Percentiles rank a stretch among this genome's conserved stretches.
Conservation (phyloP, 2,113 vertebrate genomes). For the Pterophyllum scalare region DNA sequence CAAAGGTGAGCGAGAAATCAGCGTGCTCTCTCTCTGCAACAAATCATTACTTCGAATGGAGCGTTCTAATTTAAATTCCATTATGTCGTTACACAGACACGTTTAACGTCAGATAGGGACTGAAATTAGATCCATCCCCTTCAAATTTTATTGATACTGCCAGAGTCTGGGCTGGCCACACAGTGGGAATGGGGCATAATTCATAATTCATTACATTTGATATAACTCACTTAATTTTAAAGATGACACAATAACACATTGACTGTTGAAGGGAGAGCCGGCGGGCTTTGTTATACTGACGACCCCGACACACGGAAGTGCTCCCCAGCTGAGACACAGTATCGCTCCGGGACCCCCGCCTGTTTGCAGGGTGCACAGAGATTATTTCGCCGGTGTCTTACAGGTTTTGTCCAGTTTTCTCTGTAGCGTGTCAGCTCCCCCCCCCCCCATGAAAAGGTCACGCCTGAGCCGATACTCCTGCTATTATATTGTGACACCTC, state of each 20-base stretch:
- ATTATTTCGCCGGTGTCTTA: not conserved
- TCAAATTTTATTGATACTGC: slow-evolving; percentile 60
- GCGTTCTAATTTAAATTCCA: slow-evolving; percentile 64
- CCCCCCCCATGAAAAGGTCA: slow-evolving; percentile 57
- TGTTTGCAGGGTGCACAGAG: not conserved
- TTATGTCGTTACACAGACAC: slow-evolving; percentile 57
- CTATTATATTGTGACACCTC: slow-evolving; percentile 38
- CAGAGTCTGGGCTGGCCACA: slow-evolving; percentile 37
- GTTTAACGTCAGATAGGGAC: slow-evolving; percentile 55
- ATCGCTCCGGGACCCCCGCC: no score
- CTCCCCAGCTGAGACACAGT: not conserved
- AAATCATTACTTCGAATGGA: slow-evolving; percentile 39
- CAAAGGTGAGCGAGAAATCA: slow-evolving; percentile 20
- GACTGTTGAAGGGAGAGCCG: slow-evolving; percentile 48
- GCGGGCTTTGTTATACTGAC: not conserved
- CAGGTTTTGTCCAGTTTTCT: not conserved
- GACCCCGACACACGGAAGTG: fast-evolving
- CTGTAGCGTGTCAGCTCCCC: not conserved
- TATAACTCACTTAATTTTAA: slow-evolving; percentile 66
- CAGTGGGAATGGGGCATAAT: slow-evolving; percentile 59
- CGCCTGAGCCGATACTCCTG: slow-evolving; percentile 9
- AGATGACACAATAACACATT: slow-evolving; percentile 64
- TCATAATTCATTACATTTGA: slow-evolving; percentile 73
- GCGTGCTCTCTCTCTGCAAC: not conserved
- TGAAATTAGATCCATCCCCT: slow-evolving; percentile 59